Base-by-base conservation (phyloP, 2,888 invertebrate species). In the Oeneis ivallda region DNA sequence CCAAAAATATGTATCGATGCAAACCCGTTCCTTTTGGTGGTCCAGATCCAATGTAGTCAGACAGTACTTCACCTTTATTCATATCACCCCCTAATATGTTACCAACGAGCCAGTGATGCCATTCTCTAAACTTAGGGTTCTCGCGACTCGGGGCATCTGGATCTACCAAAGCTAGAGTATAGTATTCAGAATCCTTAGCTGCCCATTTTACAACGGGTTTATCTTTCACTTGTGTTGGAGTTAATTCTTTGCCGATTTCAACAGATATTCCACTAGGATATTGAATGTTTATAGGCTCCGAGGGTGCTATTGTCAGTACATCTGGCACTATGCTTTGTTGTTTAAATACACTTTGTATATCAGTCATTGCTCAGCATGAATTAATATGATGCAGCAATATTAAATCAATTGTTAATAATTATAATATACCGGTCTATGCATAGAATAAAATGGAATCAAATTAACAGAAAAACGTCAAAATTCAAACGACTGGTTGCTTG, bases 31-130 rank as follows among this genome's bases (percentile, higher is more conserved):
- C 94, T 84, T 94, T 93, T 9, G 95, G 95, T n/a, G 96, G 96
- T 5, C 95, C 95, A 13, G 91, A 87, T 19, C 90, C 89, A 45
- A 91, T 89, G 76, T 96, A 96, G 68, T 94, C 94, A 15, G 94
- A 91, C 17, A 96, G 83, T 17, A 92, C 88, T 78, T 95, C 94
- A 34, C 95, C 95, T 72, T 93, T 92, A 13, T 79, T 79, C 52
- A 96, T 76, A 71, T 95, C 92, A 63, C 85, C 86, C 37, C 94
- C 95, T 10, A 93, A 93, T 76, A 96, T 95, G 77, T 96, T 96
- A 19, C 93, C 95, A 37, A 96, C 93, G 11, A 96, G 84, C 96
- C 96, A 96, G 81, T 96, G 96, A 74, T 95, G 94, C 93, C 94
- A 95, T 85, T 96, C 96, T 34, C 95, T 89, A 72, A 93, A 93